Conservation (phyloP, 1,140 invertebrate genomes). For the Euwallacea fornicatus region DNA sequence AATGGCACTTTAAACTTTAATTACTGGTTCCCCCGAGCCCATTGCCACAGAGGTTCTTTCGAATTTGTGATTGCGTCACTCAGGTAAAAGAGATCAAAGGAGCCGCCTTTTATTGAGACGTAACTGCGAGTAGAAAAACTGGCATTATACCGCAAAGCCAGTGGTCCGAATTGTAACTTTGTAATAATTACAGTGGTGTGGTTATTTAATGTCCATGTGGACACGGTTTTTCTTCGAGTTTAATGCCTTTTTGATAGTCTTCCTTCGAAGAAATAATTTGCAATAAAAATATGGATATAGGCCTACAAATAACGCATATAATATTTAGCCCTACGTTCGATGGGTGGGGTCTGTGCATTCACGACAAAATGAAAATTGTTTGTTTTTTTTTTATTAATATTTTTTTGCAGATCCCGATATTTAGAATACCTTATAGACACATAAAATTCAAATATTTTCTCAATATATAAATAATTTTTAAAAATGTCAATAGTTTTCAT, state of each 20-base stretch:
- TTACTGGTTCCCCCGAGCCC: too few species aligned
- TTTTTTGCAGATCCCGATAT: too few species aligned
- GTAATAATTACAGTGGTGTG: not conserved
- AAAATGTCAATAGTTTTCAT: too few species aligned
- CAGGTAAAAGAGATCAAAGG: conserved; percentile 9
- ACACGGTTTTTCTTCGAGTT: not conserved
- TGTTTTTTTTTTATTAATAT: too few species aligned
- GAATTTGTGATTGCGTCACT: conserved; percentile 6
- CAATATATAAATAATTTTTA: too few species aligned
- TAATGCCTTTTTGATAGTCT: not conserved
- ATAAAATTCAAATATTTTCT: too few species aligned
- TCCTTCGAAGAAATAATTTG: not conserved
- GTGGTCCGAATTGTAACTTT: not conserved
- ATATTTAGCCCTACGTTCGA: too few species aligned
- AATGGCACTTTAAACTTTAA: too few species aligned
- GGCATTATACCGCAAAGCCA: not conserved
- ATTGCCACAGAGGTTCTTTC: not conserved
- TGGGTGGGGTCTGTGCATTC: too few species aligned
- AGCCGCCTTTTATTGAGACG: conserved; percentile 9
- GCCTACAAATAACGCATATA: too few species aligned
- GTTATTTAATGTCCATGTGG: not conserved
- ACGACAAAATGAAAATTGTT: too few species aligned
- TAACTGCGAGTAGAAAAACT: conserved; percentile 11
- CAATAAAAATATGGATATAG: not conserved
- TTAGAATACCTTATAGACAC: too few species aligned